A percentile compares a stretch with the other conserved stretches of the same genome.
Evolutionary conservation across 2,888 invertebrate species (phyloP).

Genomic region (Eudemis profundana): DNA sequence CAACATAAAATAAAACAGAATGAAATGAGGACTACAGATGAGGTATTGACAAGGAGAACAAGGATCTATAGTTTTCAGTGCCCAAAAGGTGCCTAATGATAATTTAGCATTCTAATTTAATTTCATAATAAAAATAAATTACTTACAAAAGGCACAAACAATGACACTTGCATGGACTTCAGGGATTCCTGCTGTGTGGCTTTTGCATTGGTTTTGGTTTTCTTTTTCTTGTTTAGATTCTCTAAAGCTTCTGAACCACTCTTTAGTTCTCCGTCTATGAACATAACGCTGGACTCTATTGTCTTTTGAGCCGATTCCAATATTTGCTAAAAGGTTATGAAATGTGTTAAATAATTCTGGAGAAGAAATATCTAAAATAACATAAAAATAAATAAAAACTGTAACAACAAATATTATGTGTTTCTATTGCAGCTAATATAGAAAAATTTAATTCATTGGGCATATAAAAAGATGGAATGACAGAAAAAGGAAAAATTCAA

Average conservation of each 20-base stretch:
- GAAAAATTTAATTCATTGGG: too few relatives aligned
- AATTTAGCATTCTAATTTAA: too few relatives aligned
- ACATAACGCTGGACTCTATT: slow-evolving; percentile 87
- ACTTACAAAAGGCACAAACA: slow-evolving; percentile 90
- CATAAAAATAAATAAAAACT: too few relatives aligned
- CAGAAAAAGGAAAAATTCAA: too few relatives aligned
- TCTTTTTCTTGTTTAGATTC: slow-evolving; percentile 86
- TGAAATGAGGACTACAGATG: too few relatives aligned
- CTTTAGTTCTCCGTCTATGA: slow-evolving; percentile 90
- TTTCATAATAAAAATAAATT: slow-evolving; percentile 12
- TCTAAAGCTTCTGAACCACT: slow-evolving; percentile 87
- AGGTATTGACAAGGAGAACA: too few relatives aligned
- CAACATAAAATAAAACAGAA: too few relatives aligned
- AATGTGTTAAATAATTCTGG: neutral
- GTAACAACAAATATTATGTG: too few relatives aligned
- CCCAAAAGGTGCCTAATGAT: too few relatives aligned
- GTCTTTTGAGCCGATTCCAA: slow-evolving; percentile 85
- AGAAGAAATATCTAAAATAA: neutral
- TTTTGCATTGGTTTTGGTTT: slow-evolving; percentile 75
- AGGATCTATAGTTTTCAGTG: too few relatives aligned
- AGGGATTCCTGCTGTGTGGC: slow-evolving; percentile 70
- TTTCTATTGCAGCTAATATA: too few relatives aligned
- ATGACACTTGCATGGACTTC: slow-evolving; percentile 86
- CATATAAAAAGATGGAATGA: too few relatives aligned
- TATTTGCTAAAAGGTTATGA: slow-evolving; percentile 81